These are phyloP conservation scores for Spodoptera littoralis DNA, from an alignment of 2,888 invertebrate species.

Conservation along the genomic window DNA sequence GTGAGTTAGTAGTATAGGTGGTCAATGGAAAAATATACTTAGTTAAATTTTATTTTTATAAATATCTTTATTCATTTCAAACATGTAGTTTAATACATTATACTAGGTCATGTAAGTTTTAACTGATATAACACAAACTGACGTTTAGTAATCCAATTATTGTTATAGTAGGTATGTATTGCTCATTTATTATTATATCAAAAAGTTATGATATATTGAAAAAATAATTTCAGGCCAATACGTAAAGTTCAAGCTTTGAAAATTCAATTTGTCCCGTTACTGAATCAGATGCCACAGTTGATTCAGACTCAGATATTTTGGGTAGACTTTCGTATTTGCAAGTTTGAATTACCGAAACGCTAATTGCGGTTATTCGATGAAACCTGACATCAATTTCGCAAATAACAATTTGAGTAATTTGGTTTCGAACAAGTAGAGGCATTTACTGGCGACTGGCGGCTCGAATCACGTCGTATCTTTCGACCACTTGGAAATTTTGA, in stretches of 20 bases:
- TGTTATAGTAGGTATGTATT: conserved; percentile 10
- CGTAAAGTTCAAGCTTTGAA: conserved; percentile 33
- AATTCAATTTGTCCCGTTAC: conserved; percentile 33
- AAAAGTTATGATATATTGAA: conserved; percentile 21
- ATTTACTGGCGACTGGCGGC: conserved; percentile 38
- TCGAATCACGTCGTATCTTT: conserved; percentile 52
- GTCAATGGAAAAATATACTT: too few relatives aligned
- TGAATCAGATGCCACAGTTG: conserved; percentile 41
- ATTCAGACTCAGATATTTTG: conserved; percentile 45
- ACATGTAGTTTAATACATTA: background rate
- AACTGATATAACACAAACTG: conserved; percentile 16
- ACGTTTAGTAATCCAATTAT: conserved; percentile 27
- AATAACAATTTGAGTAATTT: conserved; percentile 73
- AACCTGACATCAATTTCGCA: conserved; percentile 69
- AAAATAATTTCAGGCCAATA: conserved; percentile 19
- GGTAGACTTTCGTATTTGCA: conserved; percentile 58
- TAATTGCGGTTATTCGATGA: conserved; percentile 66
- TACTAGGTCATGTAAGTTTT: conserved; percentile 25
- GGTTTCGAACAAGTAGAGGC: conserved; percentile 53
- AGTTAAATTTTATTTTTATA: too few relatives aligned
- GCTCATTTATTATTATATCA: background rate
- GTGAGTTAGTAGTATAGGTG: too few relatives aligned
- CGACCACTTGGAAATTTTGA: conserved; percentile 51
- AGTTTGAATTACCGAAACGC: conserved; percentile 63
- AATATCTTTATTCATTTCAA: too few relatives aligned